Evolutionary conservation across 2,888 invertebrate species (phyloP), one percentile per base, ranked within the genome.

Genomic region (Listrodromus nycthemerus): DNA sequence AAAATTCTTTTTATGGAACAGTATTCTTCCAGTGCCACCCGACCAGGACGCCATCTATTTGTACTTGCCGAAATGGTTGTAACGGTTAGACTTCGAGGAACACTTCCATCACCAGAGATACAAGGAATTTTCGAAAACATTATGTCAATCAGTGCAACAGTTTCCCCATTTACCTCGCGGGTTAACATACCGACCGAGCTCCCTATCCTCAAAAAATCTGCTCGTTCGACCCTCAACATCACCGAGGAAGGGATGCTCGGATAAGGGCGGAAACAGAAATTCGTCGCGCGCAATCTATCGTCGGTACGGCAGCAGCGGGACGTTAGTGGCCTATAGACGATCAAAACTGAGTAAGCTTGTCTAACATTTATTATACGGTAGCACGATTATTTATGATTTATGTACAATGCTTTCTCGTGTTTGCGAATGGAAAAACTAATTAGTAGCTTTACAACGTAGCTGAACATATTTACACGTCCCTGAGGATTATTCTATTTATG

Each of bases 351-450:
- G 89, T 87, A 66, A 75, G 85, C 84, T 87, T 84, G 88, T 89
- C 90, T 91, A 91, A 91, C 91, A 92, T 92, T 92, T 91, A 92
- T 91, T 86, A 84, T 78, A 89, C 87, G 88, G 89, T 82, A 89
- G 89, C 87, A 91, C 88, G 87, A 89, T 87, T 80, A 88, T 85
- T 78, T 85, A 90, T 84, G 88, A 87, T 89, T 75, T 91, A 92
- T 91, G 87, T 91, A 91, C 90, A 91, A 80, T 78, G 86, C 67
- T 82, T 82, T 84, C 80, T 86, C 84, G 85, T 89, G 85, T 86
- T 89, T 86, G 87, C 87, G 84, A 89, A 91, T 91, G 90, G 88
- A 90, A 91, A 90, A 91, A 88, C 88, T 89, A 90, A 89, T 86
- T 82, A 84, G 83, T 87, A 87, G 85, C 87, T 76, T 85, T 88